These are phyloP conservation scores for Andrena cerasifolii DNA, from an alignment of 1,140 invertebrate genomes.

Conservation along the genomic window DNA sequence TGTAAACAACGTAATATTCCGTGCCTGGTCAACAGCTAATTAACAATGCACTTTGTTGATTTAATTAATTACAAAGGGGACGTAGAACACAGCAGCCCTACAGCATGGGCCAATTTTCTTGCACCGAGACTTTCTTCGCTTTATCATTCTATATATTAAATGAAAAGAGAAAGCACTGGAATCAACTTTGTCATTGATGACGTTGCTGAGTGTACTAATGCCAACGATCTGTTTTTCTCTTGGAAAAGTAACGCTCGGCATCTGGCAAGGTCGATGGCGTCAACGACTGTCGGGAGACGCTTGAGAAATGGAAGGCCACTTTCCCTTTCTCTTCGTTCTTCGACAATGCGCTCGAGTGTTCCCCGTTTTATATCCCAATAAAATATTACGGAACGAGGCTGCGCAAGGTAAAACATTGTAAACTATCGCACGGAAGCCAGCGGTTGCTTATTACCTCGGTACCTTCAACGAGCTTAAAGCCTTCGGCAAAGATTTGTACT, in stretches of 20 bases:
- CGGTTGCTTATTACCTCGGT: not conserved
- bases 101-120: too few species aligned
- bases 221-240: conserved; percentile 19
- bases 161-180: not conserved
- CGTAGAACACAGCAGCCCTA: too few species aligned
- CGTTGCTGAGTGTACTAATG: not conserved
- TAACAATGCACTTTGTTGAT: too few species aligned
- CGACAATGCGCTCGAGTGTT: conserved; percentile 9
- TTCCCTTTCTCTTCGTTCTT: conserved; percentile 53
- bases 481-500: conserved; percentile 1
- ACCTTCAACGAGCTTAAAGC: not conserved
- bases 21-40: too few species aligned
- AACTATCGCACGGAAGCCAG: not conserved
- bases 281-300: conserved; percentile 27
- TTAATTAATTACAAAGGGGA: too few species aligned
- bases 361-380: not conserved
- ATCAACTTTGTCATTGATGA: not conserved
- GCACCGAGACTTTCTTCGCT: too few species aligned
- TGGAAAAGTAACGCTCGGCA: conserved; percentile 36
- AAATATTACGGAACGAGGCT: not conserved
- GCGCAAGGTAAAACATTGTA: not conserved
- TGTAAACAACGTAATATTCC: too few species aligned
- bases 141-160: not conserved
- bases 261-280: conserved; percentile 49
- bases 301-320: conserved; percentile 54